Conservation (phyloP, 2,113 vertebrate genomes). For the Epinephelus fuscoguttatus region DNA sequence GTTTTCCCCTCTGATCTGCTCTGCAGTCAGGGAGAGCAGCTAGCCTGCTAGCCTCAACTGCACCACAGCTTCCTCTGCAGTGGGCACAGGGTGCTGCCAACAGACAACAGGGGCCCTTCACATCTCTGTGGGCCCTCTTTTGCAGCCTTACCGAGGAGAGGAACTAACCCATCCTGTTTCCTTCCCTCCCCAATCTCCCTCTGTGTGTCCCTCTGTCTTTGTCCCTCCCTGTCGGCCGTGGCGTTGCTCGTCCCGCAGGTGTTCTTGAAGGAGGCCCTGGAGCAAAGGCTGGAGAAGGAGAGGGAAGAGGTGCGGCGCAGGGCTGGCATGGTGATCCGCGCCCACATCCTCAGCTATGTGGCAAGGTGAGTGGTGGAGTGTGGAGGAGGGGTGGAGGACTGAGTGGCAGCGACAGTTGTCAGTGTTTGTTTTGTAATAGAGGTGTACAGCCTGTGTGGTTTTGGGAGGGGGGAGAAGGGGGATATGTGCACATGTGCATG, state of each 20-base stretch:
- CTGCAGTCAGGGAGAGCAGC: conserved; percentile 57
- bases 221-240: conserved; percentile 55
- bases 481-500: conserved; percentile 37
- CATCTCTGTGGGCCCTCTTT: conserved; percentile 66
- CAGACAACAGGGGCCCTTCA: conserved; percentile 65
- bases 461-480: neutral
- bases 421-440: conserved; percentile 74
- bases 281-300: conserved; percentile 94
- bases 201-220: conserved; percentile 41
- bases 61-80: conserved; percentile 69
- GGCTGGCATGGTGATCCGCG: conserved; percentile 92
- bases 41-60: conserved; percentile 64
- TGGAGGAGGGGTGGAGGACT: conserved; percentile 25
- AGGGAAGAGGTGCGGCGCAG: conserved; percentile 90
- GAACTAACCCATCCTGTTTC: conserved; percentile 72
- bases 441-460: conserved; percentile 43
- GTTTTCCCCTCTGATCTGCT: conserved; percentile 45
- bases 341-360: conserved; percentile 95
- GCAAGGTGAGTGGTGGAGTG: conserved; percentile 88
- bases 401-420: conserved; percentile 78
- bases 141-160: conserved; percentile 62
- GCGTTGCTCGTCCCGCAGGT: conserved; percentile 85
- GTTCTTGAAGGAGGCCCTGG: conserved; percentile 95
- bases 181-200: conserved; percentile 6
- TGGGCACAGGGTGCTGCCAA: conserved; percentile 63